Base-by-base conservation (phyloP, 1,140 invertebrate genomes). In the Drosophila biarmipes region DNA sequence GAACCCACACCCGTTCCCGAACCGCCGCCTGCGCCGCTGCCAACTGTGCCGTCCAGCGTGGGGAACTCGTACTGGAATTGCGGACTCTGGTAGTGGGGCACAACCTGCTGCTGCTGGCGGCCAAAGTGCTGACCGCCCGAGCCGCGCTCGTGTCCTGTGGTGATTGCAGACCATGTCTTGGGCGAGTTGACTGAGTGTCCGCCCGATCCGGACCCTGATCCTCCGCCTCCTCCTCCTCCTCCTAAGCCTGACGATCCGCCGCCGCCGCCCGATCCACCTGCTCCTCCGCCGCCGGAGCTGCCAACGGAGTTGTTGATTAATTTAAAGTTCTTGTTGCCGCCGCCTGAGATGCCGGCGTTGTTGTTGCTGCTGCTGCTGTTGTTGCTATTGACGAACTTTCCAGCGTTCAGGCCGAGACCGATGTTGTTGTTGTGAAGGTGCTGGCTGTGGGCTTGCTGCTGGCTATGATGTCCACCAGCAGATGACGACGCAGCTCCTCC, bases 51-150 rank as follows among this genome's bases (percentile, higher is more conserved):
- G 92, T 93, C 94, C 91, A 97, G 93, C 80, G 95, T 96, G 76
- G 96, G 96, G 92, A 97, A 97, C 93, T 97, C 96, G 94, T 96
- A 96, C 92, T 96, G 96, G 93, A 97, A 97, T 92, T 96, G 96
- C 68, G 95, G 84, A 87, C 91, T 92, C 63, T 92, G 91, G 61
- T 92, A 92, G 29, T 92, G 87, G 19, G 91, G 91, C 43, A 91
- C 91, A 12, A 91, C 85, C 63, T 57, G 66, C 74, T 75, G 56
- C 43, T 74, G 58, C 38, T 66, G 57, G 15, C 73, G 45, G 42
- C 67, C 67, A 40, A 56, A 71, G 42, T 73, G 35, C 51, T 55
- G 66, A 48, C 68, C 52, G 27, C 64, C 29, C 52, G 51, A 62
- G 19, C 49, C 78, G n/a, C 80, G 75, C 46, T 91, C 91, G 91